A percentile compares a stretch with the other conserved stretches of the same genome.
phyloP scores from a whole-genome alignment of 92 coral and sea anemone species.

The Siderastrea siderea region DNA sequence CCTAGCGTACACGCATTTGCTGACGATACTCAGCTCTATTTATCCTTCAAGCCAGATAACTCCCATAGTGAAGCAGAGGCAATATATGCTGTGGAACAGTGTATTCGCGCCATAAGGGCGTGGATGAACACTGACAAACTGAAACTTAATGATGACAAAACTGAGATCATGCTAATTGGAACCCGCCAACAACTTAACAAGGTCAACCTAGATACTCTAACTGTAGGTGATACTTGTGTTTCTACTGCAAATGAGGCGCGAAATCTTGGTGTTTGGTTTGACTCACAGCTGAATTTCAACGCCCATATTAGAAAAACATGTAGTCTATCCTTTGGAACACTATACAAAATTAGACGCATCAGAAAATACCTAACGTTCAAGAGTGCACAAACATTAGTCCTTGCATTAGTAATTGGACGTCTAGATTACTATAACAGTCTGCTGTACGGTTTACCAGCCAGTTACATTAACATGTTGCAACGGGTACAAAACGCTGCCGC shows the following conservation, averaged over 20 bases:
- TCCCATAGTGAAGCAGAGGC: slow-evolving; percentile 43
- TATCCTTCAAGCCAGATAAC: slow-evolving; percentile 33
- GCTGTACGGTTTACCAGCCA: slow-evolving; percentile 65
- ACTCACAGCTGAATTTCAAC: slow-evolving; percentile 48
- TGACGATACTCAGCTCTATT: slow-evolving; percentile 40
- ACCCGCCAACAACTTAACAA: slow-evolving; percentile 61
- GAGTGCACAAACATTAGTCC: slow-evolving; percentile 42
- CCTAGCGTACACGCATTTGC: slow-evolving; percentile 33
- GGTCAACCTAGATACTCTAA: slow-evolving; percentile 24
- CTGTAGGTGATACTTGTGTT: slow-evolving; percentile 9
- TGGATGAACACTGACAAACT: slow-evolving; percentile 34
- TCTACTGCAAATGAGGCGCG: slow-evolving; percentile 35
- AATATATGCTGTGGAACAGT: slow-evolving; percentile 30
- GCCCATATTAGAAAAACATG: slow-evolving; percentile 64
- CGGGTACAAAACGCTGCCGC: slow-evolving; percentile 70
- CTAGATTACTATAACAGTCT: slow-evolving; percentile 71
- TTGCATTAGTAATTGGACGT: slow-evolving; percentile 55
- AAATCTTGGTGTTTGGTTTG: slow-evolving; percentile 69
- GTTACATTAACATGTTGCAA: slow-evolving; percentile 41
- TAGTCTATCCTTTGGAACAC: slow-evolving; percentile 34
- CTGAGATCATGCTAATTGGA: slow-evolving; percentile 67
- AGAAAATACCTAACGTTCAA: slow-evolving; percentile 37
- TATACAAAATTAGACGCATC: slow-evolving; percentile 52
- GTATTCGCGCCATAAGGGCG: slow-evolving; percentile 31
- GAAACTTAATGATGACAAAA: slow-evolving; percentile 57